A percentile compares a stretch with the other conserved stretches of the same genome.
Evolutionary conservation across 2,797 vertebrate genomes (phyloP).

Genomic region (Ciconia nigra): DNA sequence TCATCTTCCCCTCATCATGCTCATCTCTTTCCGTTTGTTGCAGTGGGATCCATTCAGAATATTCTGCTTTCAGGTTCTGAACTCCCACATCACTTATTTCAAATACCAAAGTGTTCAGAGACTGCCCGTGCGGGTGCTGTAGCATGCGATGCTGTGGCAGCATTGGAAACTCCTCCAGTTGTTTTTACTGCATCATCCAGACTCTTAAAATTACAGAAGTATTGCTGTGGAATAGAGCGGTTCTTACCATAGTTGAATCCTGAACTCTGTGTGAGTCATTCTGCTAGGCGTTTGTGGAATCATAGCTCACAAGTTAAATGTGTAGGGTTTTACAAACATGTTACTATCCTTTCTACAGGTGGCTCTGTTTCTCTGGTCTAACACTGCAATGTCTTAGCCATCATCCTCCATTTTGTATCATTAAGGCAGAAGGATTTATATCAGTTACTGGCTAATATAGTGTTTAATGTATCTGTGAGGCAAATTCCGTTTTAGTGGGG

Average conservation of each 20-base stretch:
- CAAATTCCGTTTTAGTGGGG: constrained; percentile 23
- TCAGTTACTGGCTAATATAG: not conserved
- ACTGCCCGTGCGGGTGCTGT: not conserved
- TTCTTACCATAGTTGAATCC: not conserved
- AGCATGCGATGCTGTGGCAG: not conserved
- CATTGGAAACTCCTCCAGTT: not conserved
- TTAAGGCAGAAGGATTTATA: not conserved
- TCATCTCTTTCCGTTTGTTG: not conserved
- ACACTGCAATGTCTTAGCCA: not conserved
- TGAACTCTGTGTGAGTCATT: not conserved
- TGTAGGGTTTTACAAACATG: not conserved
- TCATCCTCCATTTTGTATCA: not conserved
- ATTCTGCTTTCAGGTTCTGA: not conserved
- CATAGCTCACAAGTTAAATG: not conserved
- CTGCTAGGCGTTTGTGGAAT: not conserved
- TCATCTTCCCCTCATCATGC: not conserved
- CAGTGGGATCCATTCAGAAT: not conserved
- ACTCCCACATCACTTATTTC: not conserved
- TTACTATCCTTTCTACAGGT: not conserved
- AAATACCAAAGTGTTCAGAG: not conserved
- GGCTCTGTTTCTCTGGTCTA: not conserved
- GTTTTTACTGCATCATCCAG: not conserved
- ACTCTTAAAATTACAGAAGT: not conserved
- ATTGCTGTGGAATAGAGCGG: not conserved
- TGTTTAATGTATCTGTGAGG: constrained; percentile 24